Evolutionary conservation across 2,888 invertebrate genomes (phyloP).

Genomic region (Alloscopus bannaensis): DNA sequence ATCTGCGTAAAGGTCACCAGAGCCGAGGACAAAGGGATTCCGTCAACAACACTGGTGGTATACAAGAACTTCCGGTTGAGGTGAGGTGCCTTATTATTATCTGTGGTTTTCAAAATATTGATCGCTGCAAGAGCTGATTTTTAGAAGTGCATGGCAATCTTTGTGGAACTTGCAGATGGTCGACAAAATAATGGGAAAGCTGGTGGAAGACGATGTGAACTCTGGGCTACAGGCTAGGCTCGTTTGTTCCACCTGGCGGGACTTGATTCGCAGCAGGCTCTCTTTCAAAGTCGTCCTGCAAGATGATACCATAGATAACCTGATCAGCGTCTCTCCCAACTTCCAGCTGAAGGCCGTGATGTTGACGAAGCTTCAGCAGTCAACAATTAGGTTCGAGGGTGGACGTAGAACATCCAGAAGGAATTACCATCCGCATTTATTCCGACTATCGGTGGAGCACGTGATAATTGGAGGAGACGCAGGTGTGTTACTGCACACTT

Average conservation of each 20-base stretch:
- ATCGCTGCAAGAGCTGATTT: background rate
- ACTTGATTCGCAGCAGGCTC: background rate
- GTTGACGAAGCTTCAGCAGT: background rate
- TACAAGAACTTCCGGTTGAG: too few species aligned
- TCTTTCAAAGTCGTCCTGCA: background rate
- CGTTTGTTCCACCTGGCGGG: constrained; percentile 42
- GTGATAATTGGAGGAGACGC: constrained; percentile 46
- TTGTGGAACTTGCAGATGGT: constrained; percentile 25
- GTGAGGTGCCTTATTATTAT: too few species aligned
- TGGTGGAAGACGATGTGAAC: background rate
- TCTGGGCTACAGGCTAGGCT: background rate
- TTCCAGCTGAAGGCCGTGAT: constrained; percentile 12
- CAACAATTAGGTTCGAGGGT: background rate
- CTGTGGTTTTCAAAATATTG: too few species aligned
- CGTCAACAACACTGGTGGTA: too few species aligned
- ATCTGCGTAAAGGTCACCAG: too few species aligned
- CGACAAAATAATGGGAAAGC: constrained; percentile 23
- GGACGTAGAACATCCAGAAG: background rate
- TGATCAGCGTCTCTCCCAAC: background rate
- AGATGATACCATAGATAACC: background rate
- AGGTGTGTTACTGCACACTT: constrained; percentile 11
- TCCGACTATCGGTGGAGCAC: constrained; percentile 27
- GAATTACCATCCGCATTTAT: constrained; percentile 13
- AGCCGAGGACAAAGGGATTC: too few species aligned
- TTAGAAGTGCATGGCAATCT: background rate